Evolutionary conservation across 2,113 vertebrate species (phyloP).

Genomic region (Catagonus wagneri): DNA sequence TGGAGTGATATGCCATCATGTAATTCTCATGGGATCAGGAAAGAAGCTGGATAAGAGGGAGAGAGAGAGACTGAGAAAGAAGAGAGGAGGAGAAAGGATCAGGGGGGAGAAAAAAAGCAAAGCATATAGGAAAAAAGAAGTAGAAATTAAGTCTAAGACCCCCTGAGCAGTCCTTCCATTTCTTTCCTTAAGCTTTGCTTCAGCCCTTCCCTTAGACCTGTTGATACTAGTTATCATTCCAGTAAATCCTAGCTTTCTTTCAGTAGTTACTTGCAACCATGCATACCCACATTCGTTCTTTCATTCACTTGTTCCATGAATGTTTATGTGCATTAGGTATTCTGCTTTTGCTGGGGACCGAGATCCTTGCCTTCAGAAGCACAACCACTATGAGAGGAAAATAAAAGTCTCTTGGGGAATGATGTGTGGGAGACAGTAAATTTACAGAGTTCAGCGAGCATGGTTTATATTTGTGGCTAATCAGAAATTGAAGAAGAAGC

Average conservation of each 20-base stretch:
- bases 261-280: neutral
- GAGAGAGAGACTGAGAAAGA: neutral
- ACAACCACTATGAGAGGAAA: neutral
- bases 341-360: neutral
- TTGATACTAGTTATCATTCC: neutral
- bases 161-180: neutral
- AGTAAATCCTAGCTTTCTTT: neutral
- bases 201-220: neutral
- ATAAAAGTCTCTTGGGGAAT: conserved; percentile 28
- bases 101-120: neutral
- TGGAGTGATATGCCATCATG: neutral
- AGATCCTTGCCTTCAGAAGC: neutral
- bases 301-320: neutral
- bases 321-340: neutral
- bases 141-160: neutral
- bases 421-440: conserved; percentile 9
- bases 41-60: neutral
- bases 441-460: conserved; percentile 23
- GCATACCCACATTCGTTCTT: neutral
- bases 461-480: conserved; percentile 68
- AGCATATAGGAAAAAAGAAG: neutral
- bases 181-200: neutral
- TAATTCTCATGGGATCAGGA: neutral
- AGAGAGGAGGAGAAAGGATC: neutral
- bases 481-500: conserved; percentile 66